Evolutionary conservation across 2,797 vertebrate species (phyloP).

Genomic region (Alouatta caraya): DNA sequence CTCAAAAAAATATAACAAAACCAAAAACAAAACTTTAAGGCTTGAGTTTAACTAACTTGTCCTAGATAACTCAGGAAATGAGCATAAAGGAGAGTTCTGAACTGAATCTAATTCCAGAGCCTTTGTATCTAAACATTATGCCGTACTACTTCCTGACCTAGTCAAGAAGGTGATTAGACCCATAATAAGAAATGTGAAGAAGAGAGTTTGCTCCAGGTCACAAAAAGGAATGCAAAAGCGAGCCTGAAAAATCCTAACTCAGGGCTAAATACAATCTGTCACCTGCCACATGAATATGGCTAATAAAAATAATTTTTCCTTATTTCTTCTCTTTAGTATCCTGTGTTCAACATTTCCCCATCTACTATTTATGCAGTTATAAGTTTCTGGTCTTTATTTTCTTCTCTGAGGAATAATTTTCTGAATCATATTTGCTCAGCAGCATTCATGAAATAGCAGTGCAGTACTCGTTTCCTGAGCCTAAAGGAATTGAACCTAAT

Average conservation of each 20-base stretch:
- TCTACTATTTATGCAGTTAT: neutral
- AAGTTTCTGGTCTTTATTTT: neutral
- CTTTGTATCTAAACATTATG: neutral
- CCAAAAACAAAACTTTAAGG: neutral
- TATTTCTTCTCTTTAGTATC: neutral
- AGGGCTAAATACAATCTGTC: neutral
- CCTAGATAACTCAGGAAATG: neutral
- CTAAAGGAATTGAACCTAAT: neutral
- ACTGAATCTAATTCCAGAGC: neutral
- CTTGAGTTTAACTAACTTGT: neutral
- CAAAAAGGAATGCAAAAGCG: neutral
- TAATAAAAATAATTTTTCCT: constrained; percentile 19
- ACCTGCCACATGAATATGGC: neutral
- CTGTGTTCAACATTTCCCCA: neutral
- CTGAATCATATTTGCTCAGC: constrained; percentile 12
- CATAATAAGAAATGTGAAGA: neutral
- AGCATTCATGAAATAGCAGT: neutral
- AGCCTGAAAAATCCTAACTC: neutral
- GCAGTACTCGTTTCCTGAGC: neutral
- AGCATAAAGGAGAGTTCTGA: neutral
- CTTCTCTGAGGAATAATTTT: constrained; percentile 31
- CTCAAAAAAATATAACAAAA: neutral
- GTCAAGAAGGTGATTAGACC: neutral
- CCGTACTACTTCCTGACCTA: neutral
- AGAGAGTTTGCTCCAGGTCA: neutral